These are phyloP conservation scores for Paramuricea clavata DNA, from an alignment of 92 coral and sea anemone genomes.

Conservation along the genomic window DNA sequence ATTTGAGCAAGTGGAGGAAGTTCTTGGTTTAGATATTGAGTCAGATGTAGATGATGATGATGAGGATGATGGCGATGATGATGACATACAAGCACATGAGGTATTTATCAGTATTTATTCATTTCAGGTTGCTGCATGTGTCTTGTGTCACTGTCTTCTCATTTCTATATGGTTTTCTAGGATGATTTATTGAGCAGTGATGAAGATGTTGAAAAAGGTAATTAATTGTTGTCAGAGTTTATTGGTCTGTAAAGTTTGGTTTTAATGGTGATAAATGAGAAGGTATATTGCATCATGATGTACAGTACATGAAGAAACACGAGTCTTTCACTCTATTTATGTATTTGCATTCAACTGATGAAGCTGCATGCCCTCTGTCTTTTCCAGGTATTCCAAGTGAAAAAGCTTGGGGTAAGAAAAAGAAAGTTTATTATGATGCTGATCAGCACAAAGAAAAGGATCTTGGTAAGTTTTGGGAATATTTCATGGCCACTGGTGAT, in stretches of 20 bases:
- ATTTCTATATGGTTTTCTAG: background rate
- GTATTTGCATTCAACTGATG: too few species aligned
- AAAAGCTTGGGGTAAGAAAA: slow-evolving; percentile 93
- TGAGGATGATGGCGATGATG: slow-evolving; percentile 47
- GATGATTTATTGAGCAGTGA: slow-evolving; percentile 55
- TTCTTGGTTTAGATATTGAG: slow-evolving; percentile 74
- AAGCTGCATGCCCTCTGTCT: too few species aligned
- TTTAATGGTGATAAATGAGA: background rate
- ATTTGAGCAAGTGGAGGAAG: slow-evolving; percentile 71
- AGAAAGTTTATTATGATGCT: slow-evolving; percentile 80
- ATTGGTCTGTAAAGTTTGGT: background rate
- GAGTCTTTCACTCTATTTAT: too few species aligned
- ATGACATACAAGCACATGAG: slow-evolving; percentile 63
- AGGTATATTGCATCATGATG: too few species aligned
- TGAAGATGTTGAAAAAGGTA: slow-evolving; percentile 44
- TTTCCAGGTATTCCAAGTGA: slow-evolving; percentile 83
- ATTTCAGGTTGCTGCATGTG: too few species aligned
- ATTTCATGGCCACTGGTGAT: too few species aligned
- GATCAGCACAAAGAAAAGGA: slow-evolving; percentile 81
- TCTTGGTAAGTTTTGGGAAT: slow-evolving; percentile 66
- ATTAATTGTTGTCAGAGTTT: background rate
- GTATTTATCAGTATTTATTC: too few species aligned
- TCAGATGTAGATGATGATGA: slow-evolving; percentile 64
- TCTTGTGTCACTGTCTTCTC: background rate
- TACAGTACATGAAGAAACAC: too few species aligned